Base-by-base conservation (phyloP, 2,797 vertebrate genomes). In the Benthosema pterotum region DNA sequence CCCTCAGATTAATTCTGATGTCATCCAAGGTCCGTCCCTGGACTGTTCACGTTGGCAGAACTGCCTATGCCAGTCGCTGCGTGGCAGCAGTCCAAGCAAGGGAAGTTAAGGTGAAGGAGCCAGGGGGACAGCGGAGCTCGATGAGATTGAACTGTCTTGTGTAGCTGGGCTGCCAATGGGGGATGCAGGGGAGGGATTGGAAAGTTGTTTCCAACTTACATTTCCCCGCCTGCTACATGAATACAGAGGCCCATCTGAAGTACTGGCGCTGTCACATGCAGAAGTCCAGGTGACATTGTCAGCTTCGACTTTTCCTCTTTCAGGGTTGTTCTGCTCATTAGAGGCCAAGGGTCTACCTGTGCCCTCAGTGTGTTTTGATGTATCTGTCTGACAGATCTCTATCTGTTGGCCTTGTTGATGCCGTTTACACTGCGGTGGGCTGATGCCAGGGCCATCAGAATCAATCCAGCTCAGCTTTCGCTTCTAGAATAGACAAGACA, bases 381-480 rank as follows among this genome's bases (percentile, higher is more conserved):
- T 32, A 0, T 15, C 55, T 1, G 61, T 45, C 47, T 69, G 75
- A 57, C 62, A 60, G 61, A 60, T 67, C 25, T 19, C 59, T 0
- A 52, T 62, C 57, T 42, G 45, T 15, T 63, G 74, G 67, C 65
- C 67, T 2, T 67, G 63, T 58, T 77, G 66, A 63, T 53, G 28
- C 19, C 62, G 74, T 52, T 58, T 84, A 11, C 66, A 75, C 60
- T 70, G 80, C 16, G 66, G 42, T 46, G 66, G 64, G 52, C 57
- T n/a, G 1, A 49, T 52, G 48, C 71, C 70, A 49, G 70, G 32
- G 2, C 68, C 25, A 25, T 86, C 74, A 0, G 68, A 38, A 57
- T 91, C 83, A 1, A 75, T 73, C 83, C 89, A 92, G 84, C 77
- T 90, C 72, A 92, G 65, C 66, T 90, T 91, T 75, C 90, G 84